These are phyloP conservation scores for Desmophyllum pertusum DNA, from an alignment of 92 coral and sea anemone species.

Conservation along the genomic window DNA sequence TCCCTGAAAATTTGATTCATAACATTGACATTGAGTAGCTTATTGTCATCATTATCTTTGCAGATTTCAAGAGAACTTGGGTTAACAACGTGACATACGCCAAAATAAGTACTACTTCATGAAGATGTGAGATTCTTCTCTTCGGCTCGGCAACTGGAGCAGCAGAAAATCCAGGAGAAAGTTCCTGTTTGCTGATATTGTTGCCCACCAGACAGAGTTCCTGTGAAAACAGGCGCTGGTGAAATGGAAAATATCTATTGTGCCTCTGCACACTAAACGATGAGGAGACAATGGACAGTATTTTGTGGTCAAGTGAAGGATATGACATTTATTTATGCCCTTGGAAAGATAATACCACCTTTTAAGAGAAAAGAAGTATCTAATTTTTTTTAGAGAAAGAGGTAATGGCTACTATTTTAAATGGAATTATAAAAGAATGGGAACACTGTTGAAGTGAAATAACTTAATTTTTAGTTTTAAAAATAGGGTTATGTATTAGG, in stretches of 20 bases:
- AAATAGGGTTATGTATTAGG: background rate
- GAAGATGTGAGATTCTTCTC: background rate
- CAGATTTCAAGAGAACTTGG: constrained; percentile 46
- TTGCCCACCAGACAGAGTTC: background rate
- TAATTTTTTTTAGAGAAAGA: background rate
- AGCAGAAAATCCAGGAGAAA: background rate
- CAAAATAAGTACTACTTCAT: background rate
- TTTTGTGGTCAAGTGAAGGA: background rate
- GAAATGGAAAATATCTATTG: background rate
- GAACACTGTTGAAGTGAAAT: background rate
- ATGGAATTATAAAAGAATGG: background rate
- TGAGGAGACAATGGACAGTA: background rate
- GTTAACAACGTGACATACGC: constrained; percentile 1
- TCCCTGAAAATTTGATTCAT: too few species aligned
- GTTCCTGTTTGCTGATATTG: background rate
- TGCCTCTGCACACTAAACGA: background rate
- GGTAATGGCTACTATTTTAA: background rate
- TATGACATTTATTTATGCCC: too few species aligned
- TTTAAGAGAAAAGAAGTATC: background rate
- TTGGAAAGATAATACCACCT: background rate
- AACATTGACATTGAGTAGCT: background rate
- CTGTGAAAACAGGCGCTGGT: background rate
- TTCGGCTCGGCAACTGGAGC: background rate
- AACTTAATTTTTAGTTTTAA: background rate
- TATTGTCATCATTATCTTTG: background rate